Evolutionary conservation across 2,797 vertebrate genomes (phyloP).

Genomic region (Knipowitschia caucasica): DNA sequence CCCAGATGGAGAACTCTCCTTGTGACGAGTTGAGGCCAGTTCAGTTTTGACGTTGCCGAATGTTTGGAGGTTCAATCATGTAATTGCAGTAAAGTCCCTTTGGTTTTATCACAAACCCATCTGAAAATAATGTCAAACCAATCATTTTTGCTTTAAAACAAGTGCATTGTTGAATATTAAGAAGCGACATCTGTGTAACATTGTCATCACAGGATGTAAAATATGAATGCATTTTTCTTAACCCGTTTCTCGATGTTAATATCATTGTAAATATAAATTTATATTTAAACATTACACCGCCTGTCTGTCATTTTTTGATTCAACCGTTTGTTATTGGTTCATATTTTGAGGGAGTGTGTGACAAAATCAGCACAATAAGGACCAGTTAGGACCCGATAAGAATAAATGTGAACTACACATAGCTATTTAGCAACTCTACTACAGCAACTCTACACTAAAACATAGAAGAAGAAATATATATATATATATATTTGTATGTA

Average conservation of each 20-base stretch:
- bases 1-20: conserved; percentile 54
- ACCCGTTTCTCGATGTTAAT: conserved; percentile 86
- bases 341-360: neutral
- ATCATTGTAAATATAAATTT: conserved; percentile 97
- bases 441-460: too few relatives aligned
- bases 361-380: neutral
- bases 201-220: conserved; percentile 79
- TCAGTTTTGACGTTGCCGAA: conserved; percentile 56
- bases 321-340: neutral
- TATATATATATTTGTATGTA: too few relatives aligned
- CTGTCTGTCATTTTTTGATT: conserved; percentile 28
- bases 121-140: conserved; percentile 47
- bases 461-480: too few relatives aligned
- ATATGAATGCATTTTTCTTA: conserved; percentile 79
- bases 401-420: too few relatives aligned
- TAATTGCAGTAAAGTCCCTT: conserved; percentile 39
- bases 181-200: conserved; percentile 61
- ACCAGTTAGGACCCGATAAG: too few relatives aligned
- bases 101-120: conserved; percentile 37
- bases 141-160: conserved; percentile 52
- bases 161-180: conserved; percentile 49
- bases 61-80: conserved; percentile 45
- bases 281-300: conserved; percentile 84
- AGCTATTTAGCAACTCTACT: too few relatives aligned
- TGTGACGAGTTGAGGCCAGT: conserved; percentile 61